Base-by-base conservation (phyloP, 2,888 invertebrate species). In the Tanypteryx hageni region DNA sequence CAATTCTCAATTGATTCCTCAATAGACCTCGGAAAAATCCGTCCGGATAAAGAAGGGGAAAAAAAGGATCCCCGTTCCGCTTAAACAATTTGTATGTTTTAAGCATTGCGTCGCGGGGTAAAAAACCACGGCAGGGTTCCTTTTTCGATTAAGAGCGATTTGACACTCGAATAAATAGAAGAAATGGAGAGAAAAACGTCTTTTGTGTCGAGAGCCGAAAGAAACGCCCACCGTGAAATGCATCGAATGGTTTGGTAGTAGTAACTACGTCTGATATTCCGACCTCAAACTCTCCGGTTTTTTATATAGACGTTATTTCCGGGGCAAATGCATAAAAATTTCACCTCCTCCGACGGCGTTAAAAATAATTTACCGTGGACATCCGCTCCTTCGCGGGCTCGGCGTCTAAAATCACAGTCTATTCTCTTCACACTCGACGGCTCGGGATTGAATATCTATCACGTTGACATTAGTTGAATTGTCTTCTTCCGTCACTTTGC, bases 1-100 rank as follows among this genome's bases (percentile, higher is more conserved):
- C 56, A 89, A 64, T 31, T n/a, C 44, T 10, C 44, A 64, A 89
- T 89, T 68, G 89, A 89, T 64, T 89, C 89, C 64, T 68, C 64
- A 44, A 64, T 18, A 64, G 89, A 44, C 31, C 44, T 85, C 58
- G n/a, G 59, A 82, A 83, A 18, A 83, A 56, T n/a, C 18, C n/a
- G 83, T n/a, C 56, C 18, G 0, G 2, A 89, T 0, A n/a, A 8
- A 58, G 76, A 22, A 0, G 27, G 22, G 22, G 11, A 13, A 76
- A 76, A 76, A 76, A 76, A 27, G 13, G 76, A 76, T 76, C 22
- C 22, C 76, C 76, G 76, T 76, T 76, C 14, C 76, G 22, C 76
- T 22, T n/a, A 22, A n/a, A 27, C 76, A 76, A 76, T 76, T 76
- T 76, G 76, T 76, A 27, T 14, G 27, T 27, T 76, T 27, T 11